These are phyloP conservation scores for Bhutanitis thaidina DNA, from an alignment of 2,888 invertebrate genomes.

Conservation along the genomic window DNA sequence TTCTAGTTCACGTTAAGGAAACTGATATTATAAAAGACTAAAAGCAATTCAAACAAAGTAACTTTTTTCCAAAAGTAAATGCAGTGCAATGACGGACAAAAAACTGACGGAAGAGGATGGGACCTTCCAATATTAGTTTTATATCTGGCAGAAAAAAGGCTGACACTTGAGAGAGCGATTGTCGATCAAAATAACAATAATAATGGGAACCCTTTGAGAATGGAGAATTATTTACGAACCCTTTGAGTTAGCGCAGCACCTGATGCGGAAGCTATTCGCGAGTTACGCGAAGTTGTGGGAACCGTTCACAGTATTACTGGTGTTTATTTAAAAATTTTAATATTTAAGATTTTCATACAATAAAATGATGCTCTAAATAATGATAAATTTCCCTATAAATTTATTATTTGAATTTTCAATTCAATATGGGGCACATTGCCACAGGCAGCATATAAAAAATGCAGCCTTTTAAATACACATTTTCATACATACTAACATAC, in stretches of 20 bases:
- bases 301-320: too few relatives aligned
- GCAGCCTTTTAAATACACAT: too few relatives aligned
- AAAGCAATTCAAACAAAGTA: conserved; percentile 57
- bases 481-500: too few relatives aligned
- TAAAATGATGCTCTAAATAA: too few relatives aligned
- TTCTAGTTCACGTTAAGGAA: conserved; percentile 24
- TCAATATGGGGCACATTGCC: too few relatives aligned
- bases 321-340: too few relatives aligned
- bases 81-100: conserved; percentile 60
- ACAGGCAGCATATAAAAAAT: too few relatives aligned
- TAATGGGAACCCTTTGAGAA: conserved; percentile 65
- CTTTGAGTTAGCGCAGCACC: conserved; percentile 64
- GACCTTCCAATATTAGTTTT: conserved; percentile 79
- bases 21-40: conserved; percentile 21
- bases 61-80: conserved; percentile 52
- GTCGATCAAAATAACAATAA: conserved; percentile 72
- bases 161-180: conserved; percentile 69
- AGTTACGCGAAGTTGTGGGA: conserved; percentile 25
- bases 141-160: conserved; percentile 70
- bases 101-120: conserved; percentile 76
- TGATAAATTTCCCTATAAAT: too few relatives aligned
- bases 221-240: conserved; percentile 56
- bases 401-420: too few relatives aligned
- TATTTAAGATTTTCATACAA: too few relatives aligned
- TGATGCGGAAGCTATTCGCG: conserved; percentile 76